Conservation (phyloP, 1,140 invertebrate species). For the Patella vulgata region DNA sequence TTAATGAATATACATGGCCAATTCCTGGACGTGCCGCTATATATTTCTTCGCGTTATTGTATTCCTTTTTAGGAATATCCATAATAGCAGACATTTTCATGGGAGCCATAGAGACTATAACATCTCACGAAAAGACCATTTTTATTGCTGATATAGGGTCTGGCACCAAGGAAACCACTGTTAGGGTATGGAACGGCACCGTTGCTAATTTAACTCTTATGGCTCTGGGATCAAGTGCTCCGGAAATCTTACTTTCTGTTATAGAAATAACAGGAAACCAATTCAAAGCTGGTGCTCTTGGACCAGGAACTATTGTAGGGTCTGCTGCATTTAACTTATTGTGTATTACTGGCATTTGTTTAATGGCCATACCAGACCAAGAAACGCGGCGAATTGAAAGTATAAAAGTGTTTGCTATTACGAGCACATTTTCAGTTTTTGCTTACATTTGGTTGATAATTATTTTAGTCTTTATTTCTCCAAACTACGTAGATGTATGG, state of each 20-base stretch:
- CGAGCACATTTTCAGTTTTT: constrained; percentile 71
- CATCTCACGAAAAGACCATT: constrained; percentile 72
- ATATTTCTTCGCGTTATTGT: constrained; percentile 72
- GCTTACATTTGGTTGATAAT: constrained; percentile 77
- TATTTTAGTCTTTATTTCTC: constrained; percentile 68
- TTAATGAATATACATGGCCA: constrained; percentile 71
- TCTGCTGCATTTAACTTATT: constrained; percentile 76
- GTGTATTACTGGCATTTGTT: constrained; percentile 72
- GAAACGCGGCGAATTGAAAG: constrained; percentile 69
- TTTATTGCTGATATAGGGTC: constrained; percentile 53
- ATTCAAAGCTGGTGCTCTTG: constrained; percentile 70
- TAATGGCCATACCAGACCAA: constrained; percentile 69
- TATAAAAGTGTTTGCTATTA: constrained; percentile 73
- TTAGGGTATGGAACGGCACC: constrained; percentile 74
- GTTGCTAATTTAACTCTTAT: constrained; percentile 78
- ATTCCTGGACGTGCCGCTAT: constrained; percentile 64
- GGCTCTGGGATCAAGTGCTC: constrained; percentile 76
- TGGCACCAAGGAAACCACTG: constrained; percentile 44
- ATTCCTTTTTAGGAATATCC: constrained; percentile 71
- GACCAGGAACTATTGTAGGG: constrained; percentile 77
- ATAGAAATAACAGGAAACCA: constrained; percentile 73
- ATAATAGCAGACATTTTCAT: constrained; percentile 75
- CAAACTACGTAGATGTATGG: constrained; percentile 73
- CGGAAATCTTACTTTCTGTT: constrained; percentile 75
- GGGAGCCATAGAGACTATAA: constrained; percentile 76